Evolutionary conservation across 2,113 vertebrate species (phyloP), one percentile per base, ranked within the genome.

Genomic region (Motacilla tschutschensis): DNA sequence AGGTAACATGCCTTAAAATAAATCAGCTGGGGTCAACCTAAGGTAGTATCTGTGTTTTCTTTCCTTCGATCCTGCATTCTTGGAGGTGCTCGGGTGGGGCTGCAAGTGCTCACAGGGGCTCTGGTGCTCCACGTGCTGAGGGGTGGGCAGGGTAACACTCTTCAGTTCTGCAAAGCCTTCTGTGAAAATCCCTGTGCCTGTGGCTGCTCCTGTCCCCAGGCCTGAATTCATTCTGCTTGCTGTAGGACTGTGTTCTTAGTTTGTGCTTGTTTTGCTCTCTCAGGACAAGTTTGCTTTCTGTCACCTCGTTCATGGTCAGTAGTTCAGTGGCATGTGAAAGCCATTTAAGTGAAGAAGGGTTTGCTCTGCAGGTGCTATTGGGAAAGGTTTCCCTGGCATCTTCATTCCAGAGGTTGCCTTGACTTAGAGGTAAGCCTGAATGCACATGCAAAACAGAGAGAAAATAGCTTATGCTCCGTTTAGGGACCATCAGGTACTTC

Each of bases 81-180:
- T 38, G 18, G 50, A 31, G 31, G 4, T 6, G 0, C 0, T 24
- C 6, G 36, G 0, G 28, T 21, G 3, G 65, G 24, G 35, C 46
- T 82, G 26, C 1, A 20, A 9, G 29, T 6, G 38, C 57, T 74
- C 4, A 1, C 11, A 1, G 15, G 21, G 4, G 12, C 17, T 33
- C 3, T 7, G 19, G 33, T 5, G 12, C 17, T 31, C 3, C 21
- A 16, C 1, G 0, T 17, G 13, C 24, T 20, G 33, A 43, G 15
- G 46, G 40, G 19, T 6, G 20, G 41, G 1, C 38, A 17, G 41
- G 38, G 5, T n/a, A 6, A 40, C 0, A 0, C 50, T 76, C 22
- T 2, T 53, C 8, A 36, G 17, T 33, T 50, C 19, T 51, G 25
- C 28, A 17, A 41, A 70, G 38, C 28, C 29, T 12, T 36, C 12